Evolutionary conservation across 2,888 invertebrate species (phyloP).

Genomic region (Bugulina stolonifera): DNA sequence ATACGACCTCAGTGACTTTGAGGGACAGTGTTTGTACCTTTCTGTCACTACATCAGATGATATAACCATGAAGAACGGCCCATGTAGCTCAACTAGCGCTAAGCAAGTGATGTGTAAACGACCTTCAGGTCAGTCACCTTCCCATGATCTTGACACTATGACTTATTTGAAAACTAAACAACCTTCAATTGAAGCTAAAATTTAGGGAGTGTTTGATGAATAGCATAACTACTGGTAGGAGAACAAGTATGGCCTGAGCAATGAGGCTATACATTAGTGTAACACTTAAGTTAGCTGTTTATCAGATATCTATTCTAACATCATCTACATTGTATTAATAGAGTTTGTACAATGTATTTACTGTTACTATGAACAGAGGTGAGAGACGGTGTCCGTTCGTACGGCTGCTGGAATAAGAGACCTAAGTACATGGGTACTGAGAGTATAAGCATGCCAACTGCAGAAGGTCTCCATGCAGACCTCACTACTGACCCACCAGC

Average conservation of each 20-base stretch:
- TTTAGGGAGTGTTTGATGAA: too few relatives aligned
- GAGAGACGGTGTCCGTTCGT: slow-evolving; percentile 14
- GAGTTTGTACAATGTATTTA: too few relatives aligned
- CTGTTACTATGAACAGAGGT: too few relatives aligned
- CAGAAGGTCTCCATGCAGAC: background rate
- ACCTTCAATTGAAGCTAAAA: too few relatives aligned
- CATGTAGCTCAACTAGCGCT: background rate
- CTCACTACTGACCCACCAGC: background rate
- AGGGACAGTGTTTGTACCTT: background rate
- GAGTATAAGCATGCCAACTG: background rate
- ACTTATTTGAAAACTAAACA: too few relatives aligned
- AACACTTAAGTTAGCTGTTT: too few relatives aligned
- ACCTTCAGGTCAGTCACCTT: slow-evolving; percentile 1
- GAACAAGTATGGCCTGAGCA: too few relatives aligned
- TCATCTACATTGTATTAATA: too few relatives aligned
- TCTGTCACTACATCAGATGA: background rate
- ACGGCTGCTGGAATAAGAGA: slow-evolving; percentile 19
- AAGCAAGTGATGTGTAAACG: background rate
- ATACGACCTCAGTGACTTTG: background rate
- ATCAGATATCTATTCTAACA: too few relatives aligned
- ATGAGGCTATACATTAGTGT: too few relatives aligned
- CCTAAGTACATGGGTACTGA: background rate
- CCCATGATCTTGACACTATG: background rate
- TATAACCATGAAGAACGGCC: background rate
- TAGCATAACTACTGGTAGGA: too few relatives aligned